These are phyloP conservation scores for Caradrina kadenii DNA, from an alignment of 2,888 invertebrate species.

Conservation along the genomic window DNA sequence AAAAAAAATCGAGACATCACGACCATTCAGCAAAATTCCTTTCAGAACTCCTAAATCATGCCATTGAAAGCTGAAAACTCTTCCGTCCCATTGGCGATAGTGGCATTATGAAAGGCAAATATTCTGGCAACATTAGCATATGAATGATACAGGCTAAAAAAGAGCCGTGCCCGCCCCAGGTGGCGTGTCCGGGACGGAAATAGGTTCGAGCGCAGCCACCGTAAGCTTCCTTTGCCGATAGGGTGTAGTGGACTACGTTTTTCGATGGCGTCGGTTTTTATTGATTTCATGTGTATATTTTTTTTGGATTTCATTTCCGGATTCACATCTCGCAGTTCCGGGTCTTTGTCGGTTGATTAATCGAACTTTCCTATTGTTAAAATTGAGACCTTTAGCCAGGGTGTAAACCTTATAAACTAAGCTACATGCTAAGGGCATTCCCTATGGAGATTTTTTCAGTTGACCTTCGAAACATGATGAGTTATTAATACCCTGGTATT, in stretches of 20 bases:
- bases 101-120: constrained; percentile 68
- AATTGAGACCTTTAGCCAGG: too few species aligned
- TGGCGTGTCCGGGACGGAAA: constrained; percentile 81
- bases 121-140: constrained; percentile 84
- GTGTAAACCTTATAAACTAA: too few species aligned
- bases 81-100: constrained; percentile 65
- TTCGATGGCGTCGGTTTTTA: constrained; percentile 2
- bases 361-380: too few species aligned
- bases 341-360: too few species aligned
- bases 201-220: constrained; percentile 74
- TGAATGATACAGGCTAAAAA: constrained; percentile 86
- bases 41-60: constrained; percentile 53
- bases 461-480: not conserved
- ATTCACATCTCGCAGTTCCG: too few species aligned
- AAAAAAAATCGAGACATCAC: constrained; percentile 45
- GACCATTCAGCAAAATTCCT: constrained; percentile 33
- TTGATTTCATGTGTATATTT: not conserved
- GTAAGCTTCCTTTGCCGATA: constrained; percentile 61
- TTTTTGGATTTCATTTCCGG: not conserved
- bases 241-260: constrained; percentile 62
- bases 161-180: constrained; percentile 72
- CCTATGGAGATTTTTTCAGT: not conserved
- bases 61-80: constrained; percentile 60
- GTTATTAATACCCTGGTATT: not conserved
- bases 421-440: too few species aligned